Base-by-base conservation (phyloP, 2,113 vertebrate species). In the Myiozetetes cayanensis region DNA sequence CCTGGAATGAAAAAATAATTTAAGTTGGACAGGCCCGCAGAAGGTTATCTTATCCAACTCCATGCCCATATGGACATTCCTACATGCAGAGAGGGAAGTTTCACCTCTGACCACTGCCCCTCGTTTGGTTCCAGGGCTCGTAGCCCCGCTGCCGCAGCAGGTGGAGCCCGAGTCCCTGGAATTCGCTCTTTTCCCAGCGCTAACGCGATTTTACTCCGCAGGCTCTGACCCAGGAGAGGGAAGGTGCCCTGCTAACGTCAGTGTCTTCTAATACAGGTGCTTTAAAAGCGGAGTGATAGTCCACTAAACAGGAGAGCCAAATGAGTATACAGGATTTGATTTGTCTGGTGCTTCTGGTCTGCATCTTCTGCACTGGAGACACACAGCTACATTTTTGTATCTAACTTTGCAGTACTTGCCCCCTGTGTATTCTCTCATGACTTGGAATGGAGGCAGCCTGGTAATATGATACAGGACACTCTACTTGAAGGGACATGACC, bases 151-250 rank as follows among this genome's bases (percentile, higher is more conserved):
- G 17, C 47, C 56, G 13, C 95, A 72, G 87, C 79, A 95, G 95
- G 18, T 68, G 95, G 92, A 52, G 67, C 90, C 14, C 19, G 11
- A 58, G 14, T 24, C 89, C 55, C 72, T 37, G 71, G 55, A 89
- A 90, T 49, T 2, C 27, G 2, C 43, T 5, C 2, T 19, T 14
- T 6, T 14, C 24, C 31, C n/a, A 3, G 16, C 3, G 5, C 13
- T 10, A 3, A 1, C 0, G 8, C 1, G 15, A 21, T 8, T 52
- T 10, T 5, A 33, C n/a, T 1, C 10, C 19, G 0, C 12, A 2
- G 44, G 9, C 20, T 61, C 24, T 67, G 56, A n/a, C 12, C 25
- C 20, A 0, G 14, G 5, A 24, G 13, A 4, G 21, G 56, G 20
- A 43, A 28, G 8, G 8, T 22, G 21, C 19, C 7, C 46, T 3